Percentiles rank a stretch among this genome's conserved stretches.
Conservation (phyloP, 2,888 invertebrate species). For the Pristionchus arcanus region DNA sequence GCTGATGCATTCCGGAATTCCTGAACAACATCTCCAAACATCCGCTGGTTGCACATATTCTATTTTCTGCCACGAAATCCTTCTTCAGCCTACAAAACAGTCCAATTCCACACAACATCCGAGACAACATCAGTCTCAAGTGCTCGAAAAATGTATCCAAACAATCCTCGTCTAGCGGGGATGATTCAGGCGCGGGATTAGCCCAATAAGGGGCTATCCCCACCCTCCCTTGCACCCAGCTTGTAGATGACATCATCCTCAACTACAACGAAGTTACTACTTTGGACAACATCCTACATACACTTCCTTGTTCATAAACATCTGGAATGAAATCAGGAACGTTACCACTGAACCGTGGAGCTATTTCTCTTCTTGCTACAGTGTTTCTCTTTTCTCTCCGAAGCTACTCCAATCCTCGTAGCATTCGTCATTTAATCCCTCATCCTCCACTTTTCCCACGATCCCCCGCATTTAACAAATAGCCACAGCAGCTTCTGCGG, state of each 20-base stretch:
- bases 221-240: neutral
- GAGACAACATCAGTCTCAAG: slow-evolving; percentile 6
- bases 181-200: neutral
- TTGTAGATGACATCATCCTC: neutral
- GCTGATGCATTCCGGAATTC: neutral
- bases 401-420: neutral
- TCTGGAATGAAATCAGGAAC: neutral
- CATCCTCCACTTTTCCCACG: neutral
- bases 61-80: neutral
- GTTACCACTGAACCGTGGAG: neutral
- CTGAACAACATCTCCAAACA: neutral
- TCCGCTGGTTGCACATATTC: neutral
- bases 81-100: neutral
- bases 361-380: neutral
- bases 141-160: neutral
- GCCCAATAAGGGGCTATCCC: neutral
- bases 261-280: neutral
- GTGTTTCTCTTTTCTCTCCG: neutral
- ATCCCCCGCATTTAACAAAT: slow-evolving; percentile 1
- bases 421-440: slow-evolving; percentile 7
- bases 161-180: neutral
- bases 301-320: neutral
- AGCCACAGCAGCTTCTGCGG: neutral
- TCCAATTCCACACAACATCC: neutral
- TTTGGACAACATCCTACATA: neutral